Percentiles rank a stretch among this genome's conserved stretches.
These are phyloP conservation scores for Torymus auratus DNA, from an alignment of 2,888 invertebrate genomes.

Conservation along the genomic window DNA sequence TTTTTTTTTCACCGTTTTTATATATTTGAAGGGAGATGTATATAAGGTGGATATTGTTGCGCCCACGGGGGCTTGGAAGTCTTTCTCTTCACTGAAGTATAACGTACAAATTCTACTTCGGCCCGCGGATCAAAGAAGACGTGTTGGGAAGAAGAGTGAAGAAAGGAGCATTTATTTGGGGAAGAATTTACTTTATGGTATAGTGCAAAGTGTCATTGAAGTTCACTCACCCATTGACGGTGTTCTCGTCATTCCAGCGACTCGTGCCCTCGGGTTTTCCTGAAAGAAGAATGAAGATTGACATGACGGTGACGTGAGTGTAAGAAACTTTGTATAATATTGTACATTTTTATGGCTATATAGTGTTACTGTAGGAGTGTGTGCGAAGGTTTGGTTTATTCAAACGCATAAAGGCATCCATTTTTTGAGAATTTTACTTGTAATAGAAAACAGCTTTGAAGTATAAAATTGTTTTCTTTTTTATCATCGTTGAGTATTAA, in stretches of 20 bases:
- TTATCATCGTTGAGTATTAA: no score
- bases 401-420: no score
- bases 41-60: constrained; percentile 14
- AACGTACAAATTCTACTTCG: constrained; percentile 30
- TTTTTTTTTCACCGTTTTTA: constrained; percentile 12
- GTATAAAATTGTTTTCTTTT: no score
- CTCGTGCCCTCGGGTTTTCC: constrained; percentile 20
- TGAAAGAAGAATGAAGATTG: constrained; percentile 37
- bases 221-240: constrained; percentile 45
- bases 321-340: not conserved
- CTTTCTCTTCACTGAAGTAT: constrained; percentile 29
- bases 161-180: constrained; percentile 25
- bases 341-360: not conserved
- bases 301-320: constrained; percentile 9
- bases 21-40: constrained; percentile 11
- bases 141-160: not conserved
- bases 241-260: constrained; percentile 32
- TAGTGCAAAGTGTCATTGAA: constrained; percentile 28
- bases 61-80: constrained; percentile 8
- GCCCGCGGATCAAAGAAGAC: constrained; percentile 16
- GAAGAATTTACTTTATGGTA: not conserved
- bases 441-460: no score
- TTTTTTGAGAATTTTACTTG: no score
- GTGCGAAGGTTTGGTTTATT: no score
- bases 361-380: no score